Evolutionary conservation across 2,113 vertebrate genomes (phyloP).

Genomic region (Xyrauchen texanus): DNA sequence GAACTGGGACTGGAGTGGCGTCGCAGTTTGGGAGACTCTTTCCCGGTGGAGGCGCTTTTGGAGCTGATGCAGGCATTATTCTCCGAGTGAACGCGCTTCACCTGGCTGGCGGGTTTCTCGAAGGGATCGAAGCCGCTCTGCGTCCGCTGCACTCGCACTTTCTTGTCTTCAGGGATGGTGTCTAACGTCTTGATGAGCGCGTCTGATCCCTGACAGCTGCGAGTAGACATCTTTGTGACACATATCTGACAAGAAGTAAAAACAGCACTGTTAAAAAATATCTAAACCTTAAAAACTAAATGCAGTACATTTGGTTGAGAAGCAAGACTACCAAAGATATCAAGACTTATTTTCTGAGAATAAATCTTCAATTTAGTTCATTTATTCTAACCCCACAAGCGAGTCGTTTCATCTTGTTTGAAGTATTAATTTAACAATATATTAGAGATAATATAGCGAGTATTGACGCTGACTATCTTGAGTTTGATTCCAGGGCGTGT

Average conservation of each 20-base stretch:
- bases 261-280: no score
- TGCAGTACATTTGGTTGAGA: no score
- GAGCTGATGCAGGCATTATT: constrained; percentile 95
- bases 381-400: no score
- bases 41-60: constrained; percentile 83
- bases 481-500: no score
- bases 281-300: no score
- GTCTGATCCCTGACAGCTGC: constrained; percentile 93
- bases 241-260: constrained; percentile 82
- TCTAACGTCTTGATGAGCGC: constrained; percentile 94
- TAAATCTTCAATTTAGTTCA: no score
- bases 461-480: no score
- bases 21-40: constrained; percentile 91
- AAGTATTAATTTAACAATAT: no score
- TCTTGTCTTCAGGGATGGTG: constrained; percentile 97
- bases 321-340: no score
- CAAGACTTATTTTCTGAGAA: no score
- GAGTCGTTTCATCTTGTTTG: no score
- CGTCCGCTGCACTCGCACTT: constrained; percentile 93
- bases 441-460: no score
- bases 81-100: constrained; percentile 94
- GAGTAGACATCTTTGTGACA: constrained; percentile 98
- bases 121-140: constrained; percentile 94
- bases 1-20: constrained; percentile 95
- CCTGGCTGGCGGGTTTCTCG: constrained; percentile 91